Evolutionary conservation across 2,797 vertebrate species (phyloP).

Genomic region (Xiphorhynchus erythropygius): DNA sequence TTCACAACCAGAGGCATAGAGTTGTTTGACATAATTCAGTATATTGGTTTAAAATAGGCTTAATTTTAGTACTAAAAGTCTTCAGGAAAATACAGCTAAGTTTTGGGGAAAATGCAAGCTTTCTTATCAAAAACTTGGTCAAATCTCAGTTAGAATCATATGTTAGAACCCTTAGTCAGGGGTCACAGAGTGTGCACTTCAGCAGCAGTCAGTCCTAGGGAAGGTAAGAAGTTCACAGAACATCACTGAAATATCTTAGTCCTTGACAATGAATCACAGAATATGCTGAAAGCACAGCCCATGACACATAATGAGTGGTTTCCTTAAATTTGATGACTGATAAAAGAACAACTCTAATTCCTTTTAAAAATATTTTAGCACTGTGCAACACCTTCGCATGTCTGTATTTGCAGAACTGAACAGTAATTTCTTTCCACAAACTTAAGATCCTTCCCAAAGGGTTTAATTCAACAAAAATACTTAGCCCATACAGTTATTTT

Average conservation of each 20-base stretch:
- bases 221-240: not conserved
- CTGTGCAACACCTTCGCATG: not conserved
- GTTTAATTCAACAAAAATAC: not conserved
- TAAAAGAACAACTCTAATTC: not conserved
- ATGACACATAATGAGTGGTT: not conserved
- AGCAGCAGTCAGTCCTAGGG: not conserved
- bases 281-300: not conserved
- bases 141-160: not conserved
- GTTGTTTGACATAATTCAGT: not conserved
- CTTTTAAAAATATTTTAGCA: not conserved
- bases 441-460: not conserved
- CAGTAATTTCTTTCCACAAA: not conserved
- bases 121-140: not conserved
- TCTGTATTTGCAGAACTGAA: not conserved
- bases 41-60: not conserved
- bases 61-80: not conserved
- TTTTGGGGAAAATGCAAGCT: not conserved
- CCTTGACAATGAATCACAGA: not conserved
- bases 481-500: not conserved
- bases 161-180: not conserved
- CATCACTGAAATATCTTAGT: not conserved
- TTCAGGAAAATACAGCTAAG: not conserved
- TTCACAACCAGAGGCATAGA: not conserved
- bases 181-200: not conserved
- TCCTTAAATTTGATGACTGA: not conserved